Base-by-base conservation (phyloP, 2,888 invertebrate species). In the Psococerastis gibbosa region DNA sequence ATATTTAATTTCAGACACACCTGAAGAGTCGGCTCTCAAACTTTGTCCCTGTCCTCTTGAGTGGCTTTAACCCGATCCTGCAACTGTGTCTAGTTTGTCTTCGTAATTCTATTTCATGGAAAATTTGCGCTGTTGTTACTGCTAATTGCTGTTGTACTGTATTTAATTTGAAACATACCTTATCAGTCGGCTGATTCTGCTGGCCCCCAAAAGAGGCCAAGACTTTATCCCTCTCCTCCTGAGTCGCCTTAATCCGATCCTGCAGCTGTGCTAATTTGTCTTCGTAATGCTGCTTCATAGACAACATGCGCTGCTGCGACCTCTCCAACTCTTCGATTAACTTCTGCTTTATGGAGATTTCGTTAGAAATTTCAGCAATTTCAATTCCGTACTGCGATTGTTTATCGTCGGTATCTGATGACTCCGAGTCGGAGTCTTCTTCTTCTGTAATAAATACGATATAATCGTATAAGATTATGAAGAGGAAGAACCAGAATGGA, bases 301-400 rank as follows among this genome's bases (percentile, higher is more conserved):
- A 73, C 43, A 84, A 78, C 57, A 95, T 69, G 41, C 89, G 68
- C 43, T 82, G 71, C 58, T 95, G 91, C 0, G 87, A 87, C 45
- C 78, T 64, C 60, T 97, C 95, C 50, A 97, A 62, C 56, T 95
- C 91, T 55, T 91, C 89, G 49, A 98, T 92, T 35, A 97, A 67
- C 45, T 87, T 80, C 52, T 92, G 84, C 59, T 97, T 97, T 44
- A 92, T 82, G 57, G 85, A 85, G 50, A 97, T 95, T 61, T 95
- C 91, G 38, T 83, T 83, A 45, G 88, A 91, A 13, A 97, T 64
- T 8, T 83, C 81, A 11, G 88, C 83, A 47, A 97, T 65, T 58
- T 92, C 87, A 22, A 82, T 81, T 51, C 83, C 71, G 48, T 78
- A 71, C 32, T 50, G 48, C 17, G 47, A 45, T 42, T 49, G 49